phyloP scores from a whole-genome alignment of 2,888 invertebrate species.

The Rhopalosiphum nymphaeae region DNA sequence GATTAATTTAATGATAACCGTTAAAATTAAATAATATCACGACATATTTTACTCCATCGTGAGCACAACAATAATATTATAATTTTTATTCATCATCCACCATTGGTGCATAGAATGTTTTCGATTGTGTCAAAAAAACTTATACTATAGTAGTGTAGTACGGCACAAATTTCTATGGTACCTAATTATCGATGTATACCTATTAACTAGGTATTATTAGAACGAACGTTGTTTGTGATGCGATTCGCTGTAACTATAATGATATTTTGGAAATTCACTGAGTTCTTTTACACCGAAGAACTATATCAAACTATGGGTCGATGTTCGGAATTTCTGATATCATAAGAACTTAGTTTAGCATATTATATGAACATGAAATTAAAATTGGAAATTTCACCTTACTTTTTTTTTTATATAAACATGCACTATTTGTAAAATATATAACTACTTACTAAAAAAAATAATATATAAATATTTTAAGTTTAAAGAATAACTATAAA shows the following conservation, averaged over 20 bases:
- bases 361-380: background rate
- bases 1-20: background rate
- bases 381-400: background rate
- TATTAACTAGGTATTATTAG: background rate
- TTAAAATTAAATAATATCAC: background rate
- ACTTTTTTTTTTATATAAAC: background rate
- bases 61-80: background rate
- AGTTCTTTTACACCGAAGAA: background rate
- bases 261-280: background rate
- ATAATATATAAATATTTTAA: background rate
- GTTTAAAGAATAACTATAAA: background rate
- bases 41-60: background rate
- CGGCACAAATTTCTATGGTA: background rate
- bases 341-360: background rate
- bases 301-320: background rate
- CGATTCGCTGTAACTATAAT: background rate
- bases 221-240: background rate
- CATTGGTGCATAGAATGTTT: background rate
- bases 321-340: background rate
- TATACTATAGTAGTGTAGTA: background rate
- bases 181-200: background rate
- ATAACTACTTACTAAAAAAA: background rate
- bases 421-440: background rate
- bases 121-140: background rate
- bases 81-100: background rate